Conservation (phyloP, 2,797 vertebrate species). For the Valencia hispanica region DNA sequence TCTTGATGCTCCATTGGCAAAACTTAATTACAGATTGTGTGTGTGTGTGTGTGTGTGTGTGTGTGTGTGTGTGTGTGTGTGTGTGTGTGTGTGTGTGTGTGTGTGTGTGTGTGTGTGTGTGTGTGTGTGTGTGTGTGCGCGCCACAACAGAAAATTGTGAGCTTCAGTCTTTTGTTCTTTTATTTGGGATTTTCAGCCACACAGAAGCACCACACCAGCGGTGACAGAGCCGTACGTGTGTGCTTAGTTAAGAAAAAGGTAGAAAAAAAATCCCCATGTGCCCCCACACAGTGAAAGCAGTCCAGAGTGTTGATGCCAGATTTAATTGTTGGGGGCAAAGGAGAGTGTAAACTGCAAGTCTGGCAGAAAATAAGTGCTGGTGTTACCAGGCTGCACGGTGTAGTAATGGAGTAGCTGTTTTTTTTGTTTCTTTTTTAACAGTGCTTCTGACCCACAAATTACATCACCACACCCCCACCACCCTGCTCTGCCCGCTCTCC, state of each 20-base stretch:
- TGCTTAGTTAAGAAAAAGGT: constrained; percentile 9
- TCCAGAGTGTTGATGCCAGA: constrained; percentile 65
- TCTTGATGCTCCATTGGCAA: constrained; percentile 4
- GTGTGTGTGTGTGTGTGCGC: neutral
- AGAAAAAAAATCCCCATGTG: neutral
- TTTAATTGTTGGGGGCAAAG: constrained; percentile 77
- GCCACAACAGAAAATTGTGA: neutral
- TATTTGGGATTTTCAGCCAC: neutral
- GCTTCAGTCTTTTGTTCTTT: constrained; percentile 1
- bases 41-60: neutral
- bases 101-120: neutral
- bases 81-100: neutral
- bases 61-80: neutral
- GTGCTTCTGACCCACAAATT: constrained; percentile 59
- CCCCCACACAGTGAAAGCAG: constrained; percentile 38
- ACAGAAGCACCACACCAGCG: neutral
- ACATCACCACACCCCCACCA: constrained; percentile 42
- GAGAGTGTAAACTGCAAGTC: constrained; percentile 73
- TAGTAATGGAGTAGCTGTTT: constrained; percentile 68
- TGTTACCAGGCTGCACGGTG: constrained; percentile 67
- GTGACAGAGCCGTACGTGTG: neutral
- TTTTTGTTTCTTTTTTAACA: constrained; percentile 9
- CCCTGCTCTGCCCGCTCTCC: constrained; percentile 28
- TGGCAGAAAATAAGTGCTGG: constrained; percentile 69
- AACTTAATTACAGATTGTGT: constrained; percentile 6